Evolutionary conservation across 2,888 invertebrate genomes (phyloP).

Genomic region (Temnothorax ravouxi): DNA sequence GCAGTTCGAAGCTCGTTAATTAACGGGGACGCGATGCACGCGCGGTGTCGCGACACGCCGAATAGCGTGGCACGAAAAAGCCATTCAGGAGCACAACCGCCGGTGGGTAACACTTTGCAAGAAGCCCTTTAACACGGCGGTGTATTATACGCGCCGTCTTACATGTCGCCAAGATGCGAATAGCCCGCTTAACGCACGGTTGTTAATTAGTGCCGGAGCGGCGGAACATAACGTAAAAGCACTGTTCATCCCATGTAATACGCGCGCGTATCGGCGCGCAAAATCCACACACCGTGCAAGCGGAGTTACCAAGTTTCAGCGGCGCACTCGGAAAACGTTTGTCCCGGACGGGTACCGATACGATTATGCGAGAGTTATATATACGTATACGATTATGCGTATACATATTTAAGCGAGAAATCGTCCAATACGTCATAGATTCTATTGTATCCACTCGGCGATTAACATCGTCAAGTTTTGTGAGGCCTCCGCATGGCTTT

Average conservation of each 20-base stretch:
- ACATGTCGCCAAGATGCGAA: slow-evolving; percentile 66
- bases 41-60: slow-evolving; percentile 11
- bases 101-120: slow-evolving; percentile 68
- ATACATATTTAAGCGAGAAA: neutral
- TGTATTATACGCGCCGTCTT: slow-evolving; percentile 67
- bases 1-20: slow-evolving; percentile 35
- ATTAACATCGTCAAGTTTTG: slow-evolving; percentile 36
- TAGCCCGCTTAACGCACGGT: slow-evolving; percentile 68
- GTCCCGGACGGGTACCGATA: neutral
- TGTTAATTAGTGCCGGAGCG: slow-evolving; percentile 71
- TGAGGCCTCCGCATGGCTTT: neutral
- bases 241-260: slow-evolving; percentile 13
- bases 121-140: slow-evolving; percentile 69
- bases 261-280: slow-evolving; percentile 19
- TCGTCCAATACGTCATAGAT: slow-evolving; percentile 9
- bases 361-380: slow-evolving; percentile 35
- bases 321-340: neutral
- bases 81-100: slow-evolving; percentile 65
- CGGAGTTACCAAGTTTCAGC: slow-evolving; percentile 2
- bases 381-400: neutral
- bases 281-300: neutral
- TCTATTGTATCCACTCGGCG: slow-evolving; percentile 3
- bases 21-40: slow-evolving; percentile 22
- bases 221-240: slow-evolving; percentile 40
- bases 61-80: slow-evolving; percentile 66